Conservation (phyloP, 2,888 invertebrate genomes). For the Chelonus formosanus region DNA sequence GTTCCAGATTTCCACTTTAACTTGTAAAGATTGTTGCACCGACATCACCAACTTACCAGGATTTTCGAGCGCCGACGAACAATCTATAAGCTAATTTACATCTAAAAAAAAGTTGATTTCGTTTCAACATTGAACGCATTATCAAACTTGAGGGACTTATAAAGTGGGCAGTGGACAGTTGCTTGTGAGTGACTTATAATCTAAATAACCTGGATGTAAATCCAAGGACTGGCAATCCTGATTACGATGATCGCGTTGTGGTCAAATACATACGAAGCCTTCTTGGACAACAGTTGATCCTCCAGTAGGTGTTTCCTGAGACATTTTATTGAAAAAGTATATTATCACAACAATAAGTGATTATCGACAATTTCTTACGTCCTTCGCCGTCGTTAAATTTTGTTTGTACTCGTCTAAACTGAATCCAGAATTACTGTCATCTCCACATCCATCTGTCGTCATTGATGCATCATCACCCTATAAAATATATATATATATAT, state of each 20-base stretch:
- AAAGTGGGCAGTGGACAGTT: conserved; percentile 61
- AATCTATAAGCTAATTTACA: conserved; percentile 36
- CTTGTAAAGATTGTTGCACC: conserved; percentile 6
- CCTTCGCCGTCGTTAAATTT: conserved; percentile 55
- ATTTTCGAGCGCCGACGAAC: conserved; percentile 30
- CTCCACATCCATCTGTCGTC: conserved; percentile 56
- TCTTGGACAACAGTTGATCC: conserved; percentile 54
- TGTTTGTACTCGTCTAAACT: conserved; percentile 61
- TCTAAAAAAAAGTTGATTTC: conserved; percentile 42
- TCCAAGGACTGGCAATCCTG: conserved; percentile 51
- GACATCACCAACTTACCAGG: conserved; percentile 22
- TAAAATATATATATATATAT: conserved; percentile 27
- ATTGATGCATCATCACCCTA: conserved; percentile 55
- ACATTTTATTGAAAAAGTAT: conserved; percentile 33
- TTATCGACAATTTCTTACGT: conserved; percentile 50
- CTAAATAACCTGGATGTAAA: conserved; percentile 56
- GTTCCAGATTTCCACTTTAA: not conserved
- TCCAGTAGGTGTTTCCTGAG: conserved; percentile 54
- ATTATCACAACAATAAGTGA: conserved; percentile 17
- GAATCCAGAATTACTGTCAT: conserved; percentile 61
- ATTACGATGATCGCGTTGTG: conserved; percentile 50
- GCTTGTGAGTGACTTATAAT: conserved; percentile 51
- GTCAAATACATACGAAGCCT: conserved; percentile 62
- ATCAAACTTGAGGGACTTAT: conserved; percentile 49
- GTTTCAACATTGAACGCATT: conserved; percentile 13